Evolutionary conservation across 64 coral and sea anemone species (phyloP), one percentile per base, ranked within the genome.

Genomic region (Montipora foliosa): DNA sequence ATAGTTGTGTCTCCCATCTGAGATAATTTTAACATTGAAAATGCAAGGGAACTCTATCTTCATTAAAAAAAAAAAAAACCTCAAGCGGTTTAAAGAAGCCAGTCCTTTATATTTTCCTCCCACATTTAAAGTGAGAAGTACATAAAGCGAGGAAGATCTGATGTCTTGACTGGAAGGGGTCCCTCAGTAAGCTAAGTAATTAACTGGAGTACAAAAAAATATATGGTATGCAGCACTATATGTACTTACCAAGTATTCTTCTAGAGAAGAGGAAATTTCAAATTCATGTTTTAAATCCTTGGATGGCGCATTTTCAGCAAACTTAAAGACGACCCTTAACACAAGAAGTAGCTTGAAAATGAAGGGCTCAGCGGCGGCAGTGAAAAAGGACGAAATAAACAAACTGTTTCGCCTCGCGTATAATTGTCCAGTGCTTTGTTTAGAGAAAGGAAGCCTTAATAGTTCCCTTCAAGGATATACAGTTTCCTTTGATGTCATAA

Each of bases 401-500:
- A 85, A 69, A 11, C n/a, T 70, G 47, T 69, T 85, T 85, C 61
- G 44, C 44, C 46, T 19, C 46, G 82, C 49, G 66, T 16, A 22
- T 10, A 71, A 85, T 70, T 85, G 45, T 85, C 49, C 45, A 47
- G 66, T 71, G 19, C 15, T 60, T 67, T 49, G 62, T 85, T 49
- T 85, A 85, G 64, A 70, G 50, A 20, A 44, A 19, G 15, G 17
- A 3, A 20, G 14, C 45, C 15, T 47, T 70, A 85, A 85, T 71
- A 49, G 62, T 17, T 46, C 44, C 46, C 49, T 67, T 47, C 14
- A 85, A 44, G 66, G 82, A 85, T 85, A 67, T 85, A 17, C 47
- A 71, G 66, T 14, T 85, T 85, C 82, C 82, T 85, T 85, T 70
- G 44, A 85, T 44, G 44, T 49, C 69, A 71, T 72, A 13, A 64